Evolutionary conservation across 2,113 vertebrate genomes (phyloP).

Genomic region (Oostethus manadensis): DNA sequence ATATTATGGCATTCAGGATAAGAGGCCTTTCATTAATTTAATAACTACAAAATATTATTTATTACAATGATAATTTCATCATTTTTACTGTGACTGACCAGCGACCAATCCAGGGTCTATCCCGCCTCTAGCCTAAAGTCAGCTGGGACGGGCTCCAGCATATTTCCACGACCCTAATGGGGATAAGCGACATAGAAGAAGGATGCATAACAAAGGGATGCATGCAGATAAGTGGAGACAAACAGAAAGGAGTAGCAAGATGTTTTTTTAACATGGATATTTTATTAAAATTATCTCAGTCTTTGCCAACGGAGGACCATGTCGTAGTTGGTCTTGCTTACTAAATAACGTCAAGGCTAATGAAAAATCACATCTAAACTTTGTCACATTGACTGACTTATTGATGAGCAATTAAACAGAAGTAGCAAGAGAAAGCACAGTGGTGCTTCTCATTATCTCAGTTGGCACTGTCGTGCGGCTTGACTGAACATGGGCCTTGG

Average conservation of each 20-base stretch:
- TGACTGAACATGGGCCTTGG: conserved; percentile 7
- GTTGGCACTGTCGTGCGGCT: not conserved
- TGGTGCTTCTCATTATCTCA: conserved; percentile 23
- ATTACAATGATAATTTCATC: too few species aligned
- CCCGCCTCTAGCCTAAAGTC: too few species aligned
- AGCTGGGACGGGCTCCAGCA: too few species aligned
- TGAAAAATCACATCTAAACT: conserved; percentile 16
- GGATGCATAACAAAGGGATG: conserved; percentile 12
- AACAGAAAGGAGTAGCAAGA: conserved; percentile 1
- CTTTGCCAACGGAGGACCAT: conserved; percentile 10
- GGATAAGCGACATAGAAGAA: too few species aligned
- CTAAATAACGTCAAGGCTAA: not conserved
- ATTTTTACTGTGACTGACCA: too few species aligned
- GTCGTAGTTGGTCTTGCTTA: conserved; percentile 3
- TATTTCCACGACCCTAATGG: too few species aligned
- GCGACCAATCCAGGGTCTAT: too few species aligned
- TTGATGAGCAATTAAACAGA: conserved; percentile 34
- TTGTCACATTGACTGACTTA: conserved; percentile 46
- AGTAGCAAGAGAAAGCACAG: conserved; percentile 14
- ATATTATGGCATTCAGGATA: too few species aligned
- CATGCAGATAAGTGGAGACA: conserved; percentile 20
- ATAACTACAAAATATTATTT: too few species aligned
- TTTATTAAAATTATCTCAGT: conserved; percentile 40
- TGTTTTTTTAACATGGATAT: conserved; percentile 15
- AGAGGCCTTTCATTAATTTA: too few species aligned